Conservation (phyloP, 2,888 invertebrate species). For the Dusona sp. region DNA sequence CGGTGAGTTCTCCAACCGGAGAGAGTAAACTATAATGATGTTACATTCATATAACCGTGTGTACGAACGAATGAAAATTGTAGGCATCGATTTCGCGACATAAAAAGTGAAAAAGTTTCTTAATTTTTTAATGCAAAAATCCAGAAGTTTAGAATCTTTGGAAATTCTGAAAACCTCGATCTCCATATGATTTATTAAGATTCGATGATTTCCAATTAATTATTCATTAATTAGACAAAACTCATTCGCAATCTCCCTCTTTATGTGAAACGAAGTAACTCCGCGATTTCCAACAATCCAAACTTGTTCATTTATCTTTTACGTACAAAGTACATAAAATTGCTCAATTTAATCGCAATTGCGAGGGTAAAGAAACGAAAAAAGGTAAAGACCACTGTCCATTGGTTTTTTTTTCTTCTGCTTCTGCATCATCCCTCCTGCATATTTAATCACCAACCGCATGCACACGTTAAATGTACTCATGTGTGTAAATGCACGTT, state of each 20-base stretch:
- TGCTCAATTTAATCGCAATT: background rate
- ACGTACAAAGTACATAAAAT: background rate
- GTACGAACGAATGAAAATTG: conserved; percentile 1
- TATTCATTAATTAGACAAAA: background rate
- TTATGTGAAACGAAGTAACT: background rate
- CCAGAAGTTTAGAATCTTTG: no score
- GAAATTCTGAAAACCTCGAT: no score
- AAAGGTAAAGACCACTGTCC: background rate
- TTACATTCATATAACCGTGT: conserved; percentile 6
- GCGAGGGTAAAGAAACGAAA: background rate
- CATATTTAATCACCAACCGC: conserved; percentile 7
- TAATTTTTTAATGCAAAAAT: no score
- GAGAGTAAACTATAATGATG: conserved; percentile 38
- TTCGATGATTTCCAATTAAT: background rate
- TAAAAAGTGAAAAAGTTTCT: background rate
- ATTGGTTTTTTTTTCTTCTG: conserved; percentile 7
- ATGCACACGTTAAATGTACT: background rate
- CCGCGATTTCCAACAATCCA: background rate
- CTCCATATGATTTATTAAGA: background rate
- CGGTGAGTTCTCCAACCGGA: conserved; percentile 39
- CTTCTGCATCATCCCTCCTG: conserved; percentile 32
- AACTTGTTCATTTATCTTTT: background rate
- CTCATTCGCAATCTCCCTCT: background rate
- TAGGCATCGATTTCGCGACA: background rate
- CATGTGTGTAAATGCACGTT: background rate